Percentiles rank a stretch among this genome's conserved stretches.
phyloP scores from a whole-genome alignment of 2,113 vertebrate species.

The Halichoeres trimaculatus region DNA sequence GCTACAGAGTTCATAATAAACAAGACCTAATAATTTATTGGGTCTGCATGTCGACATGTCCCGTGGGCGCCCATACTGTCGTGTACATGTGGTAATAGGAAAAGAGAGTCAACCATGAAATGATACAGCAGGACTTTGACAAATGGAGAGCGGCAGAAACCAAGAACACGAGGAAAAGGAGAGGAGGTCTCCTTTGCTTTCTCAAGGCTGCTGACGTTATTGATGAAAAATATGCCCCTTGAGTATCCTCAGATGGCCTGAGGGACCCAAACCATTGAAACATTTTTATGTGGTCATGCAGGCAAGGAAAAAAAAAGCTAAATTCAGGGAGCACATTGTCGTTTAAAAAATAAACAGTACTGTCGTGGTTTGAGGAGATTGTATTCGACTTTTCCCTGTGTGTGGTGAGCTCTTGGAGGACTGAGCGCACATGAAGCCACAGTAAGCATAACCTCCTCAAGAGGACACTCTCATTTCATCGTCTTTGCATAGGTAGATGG shows the following conservation, averaged over 20 bases:
- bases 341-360: background rate
- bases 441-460: too few species aligned
- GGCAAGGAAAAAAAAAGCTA: background rate
- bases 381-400: too few species aligned
- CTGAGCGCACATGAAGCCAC: background rate
- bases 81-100: slow-evolving; percentile 48
- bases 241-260: slow-evolving; percentile 18
- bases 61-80: slow-evolving; percentile 63
- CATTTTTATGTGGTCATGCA: background rate
- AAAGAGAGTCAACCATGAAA: slow-evolving; percentile 49
- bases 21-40: slow-evolving; percentile 79
- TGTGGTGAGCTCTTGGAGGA: background rate
- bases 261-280: background rate
- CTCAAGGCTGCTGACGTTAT: slow-evolving; percentile 2
- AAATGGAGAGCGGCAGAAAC: slow-evolving; percentile 30
- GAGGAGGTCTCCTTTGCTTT: slow-evolving; percentile 13
- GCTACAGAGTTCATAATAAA: slow-evolving; percentile 80
- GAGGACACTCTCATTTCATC: too few species aligned
- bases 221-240: slow-evolving; percentile 21
- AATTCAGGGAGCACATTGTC: background rate
- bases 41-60: slow-evolving; percentile 72
- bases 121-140: slow-evolving; percentile 49
- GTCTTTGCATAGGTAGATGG: too few species aligned
- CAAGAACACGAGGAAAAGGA: slow-evolving; percentile 10
- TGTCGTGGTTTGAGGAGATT: background rate